These are phyloP conservation scores for Cheilosia variabilis DNA, from an alignment of 2,888 invertebrate species.

Conservation along the genomic window DNA sequence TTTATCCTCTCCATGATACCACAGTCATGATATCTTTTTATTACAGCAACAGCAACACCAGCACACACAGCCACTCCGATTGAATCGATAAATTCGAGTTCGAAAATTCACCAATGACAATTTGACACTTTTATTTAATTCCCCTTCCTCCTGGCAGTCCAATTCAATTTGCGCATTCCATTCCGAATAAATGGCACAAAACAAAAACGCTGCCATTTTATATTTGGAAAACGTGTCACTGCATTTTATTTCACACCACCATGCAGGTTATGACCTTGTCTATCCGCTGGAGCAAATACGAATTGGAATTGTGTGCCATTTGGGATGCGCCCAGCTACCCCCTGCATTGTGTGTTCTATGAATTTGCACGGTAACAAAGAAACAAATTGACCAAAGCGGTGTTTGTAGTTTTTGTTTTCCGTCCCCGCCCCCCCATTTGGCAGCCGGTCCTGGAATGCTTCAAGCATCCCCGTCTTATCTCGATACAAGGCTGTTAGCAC, in stretches of 20 bases:
- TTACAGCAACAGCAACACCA: constrained; percentile 6
- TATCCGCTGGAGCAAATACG: constrained; percentile 44
- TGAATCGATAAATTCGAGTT: constrained; percentile 74
- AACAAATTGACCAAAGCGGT: constrained; percentile 30
- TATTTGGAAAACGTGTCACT: constrained; percentile 69
- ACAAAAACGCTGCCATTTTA: constrained; percentile 56
- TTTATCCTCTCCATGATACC: too few species aligned
- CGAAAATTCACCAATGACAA: constrained; percentile 57
- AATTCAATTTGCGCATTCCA: constrained; percentile 38
- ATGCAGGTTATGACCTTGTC: constrained; percentile 66
- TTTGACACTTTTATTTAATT: constrained; percentile 70
- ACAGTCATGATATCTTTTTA: not conserved
- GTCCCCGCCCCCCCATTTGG: not conserved
- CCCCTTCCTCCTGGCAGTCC: constrained; percentile 13
- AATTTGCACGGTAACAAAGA: constrained; percentile 11
- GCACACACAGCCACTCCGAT: constrained; percentile 36
- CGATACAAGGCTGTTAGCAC: constrained; percentile 43
- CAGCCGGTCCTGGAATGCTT: constrained; percentile 32
- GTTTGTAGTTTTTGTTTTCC: constrained; percentile 10
- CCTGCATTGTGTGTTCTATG: not conserved
- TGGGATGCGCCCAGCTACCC: not conserved
- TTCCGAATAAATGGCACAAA: constrained; percentile 12
- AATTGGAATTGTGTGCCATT: constrained; percentile 51
- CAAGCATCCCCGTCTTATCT: constrained; percentile 46
- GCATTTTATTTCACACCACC: constrained; percentile 66